A percentile compares a stretch with the other conserved stretches of the same genome.
Evolutionary conservation across 2,888 invertebrate genomes (phyloP).

Genomic region (Xanthorhoe designata): DNA sequence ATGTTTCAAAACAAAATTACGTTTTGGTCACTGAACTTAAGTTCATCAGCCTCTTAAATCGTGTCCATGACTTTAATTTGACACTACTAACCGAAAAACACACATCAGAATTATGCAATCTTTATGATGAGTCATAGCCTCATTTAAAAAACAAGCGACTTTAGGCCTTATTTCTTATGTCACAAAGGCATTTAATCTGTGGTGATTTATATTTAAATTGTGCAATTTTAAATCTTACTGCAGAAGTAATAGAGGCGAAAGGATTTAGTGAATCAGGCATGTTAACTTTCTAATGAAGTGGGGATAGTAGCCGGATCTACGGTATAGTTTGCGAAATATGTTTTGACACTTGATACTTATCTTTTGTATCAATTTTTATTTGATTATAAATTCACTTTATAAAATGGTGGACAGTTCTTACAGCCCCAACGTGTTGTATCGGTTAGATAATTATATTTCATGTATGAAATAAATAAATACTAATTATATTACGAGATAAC

Average conservation of each 20-base stretch:
- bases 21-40: conserved; percentile 33
- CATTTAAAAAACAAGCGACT: conserved; percentile 28
- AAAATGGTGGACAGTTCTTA: no score
- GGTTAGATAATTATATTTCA: no score
- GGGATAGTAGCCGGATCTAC: conserved; percentile 62
- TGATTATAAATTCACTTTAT: no score
- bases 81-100: conserved; percentile 76
- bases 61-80: conserved; percentile 46
- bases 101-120: conserved; percentile 66
- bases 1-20: conserved; percentile 1
- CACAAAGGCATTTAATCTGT: not conserved
- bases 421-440: no score
- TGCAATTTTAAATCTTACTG: conserved; percentile 37
- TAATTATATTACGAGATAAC: no score
- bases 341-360: conserved; percentile 50
- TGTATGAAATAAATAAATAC: no score
- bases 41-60: conserved; percentile 46
- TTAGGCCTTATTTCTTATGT: conserved; percentile 31
- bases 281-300: conserved; percentile 64
- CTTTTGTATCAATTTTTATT: no score
- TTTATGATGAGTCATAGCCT: conserved; percentile 51
- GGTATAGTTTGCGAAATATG: conserved; percentile 38
- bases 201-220: not conserved
- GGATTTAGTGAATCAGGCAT: conserved; percentile 25
- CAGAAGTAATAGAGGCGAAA: conserved; percentile 2